phyloP scores from a whole-genome alignment of 2,888 invertebrate genomes.

The Cancer borealis region DNA sequence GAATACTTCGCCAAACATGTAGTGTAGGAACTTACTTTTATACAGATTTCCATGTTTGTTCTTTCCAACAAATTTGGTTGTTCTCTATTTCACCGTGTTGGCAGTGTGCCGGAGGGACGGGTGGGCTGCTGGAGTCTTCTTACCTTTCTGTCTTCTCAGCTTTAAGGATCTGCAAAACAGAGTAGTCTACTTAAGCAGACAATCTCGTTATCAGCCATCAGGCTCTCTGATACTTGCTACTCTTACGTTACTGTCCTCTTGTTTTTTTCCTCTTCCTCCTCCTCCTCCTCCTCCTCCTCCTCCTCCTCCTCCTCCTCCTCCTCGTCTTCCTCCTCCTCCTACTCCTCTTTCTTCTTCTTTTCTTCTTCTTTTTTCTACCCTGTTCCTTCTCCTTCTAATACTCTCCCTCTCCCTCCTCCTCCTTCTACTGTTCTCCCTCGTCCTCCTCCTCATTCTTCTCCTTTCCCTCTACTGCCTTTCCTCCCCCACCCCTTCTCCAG shows the following conservation, averaged over 20 bases:
- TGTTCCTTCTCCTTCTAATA: neutral
- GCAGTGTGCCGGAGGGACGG: neutral
- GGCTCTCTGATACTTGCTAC: neutral
- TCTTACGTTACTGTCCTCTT: neutral
- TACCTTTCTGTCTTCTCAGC: neutral
- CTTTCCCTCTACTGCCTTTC: neutral
- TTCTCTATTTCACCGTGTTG: neutral
- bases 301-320: neutral
- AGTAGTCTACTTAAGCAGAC: neutral
- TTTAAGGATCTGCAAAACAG: neutral
- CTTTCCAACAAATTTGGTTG: neutral
- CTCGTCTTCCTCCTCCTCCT: no score
- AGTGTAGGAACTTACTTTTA: neutral
- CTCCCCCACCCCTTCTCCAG: neutral
- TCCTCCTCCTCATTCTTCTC: neutral
- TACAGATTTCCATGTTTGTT: neutral
- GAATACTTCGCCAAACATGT: neutral
- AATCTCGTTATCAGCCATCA: slow-evolving; percentile 20
- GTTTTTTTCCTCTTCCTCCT: neutral
- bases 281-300: neutral
- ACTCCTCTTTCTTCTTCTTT: neutral
- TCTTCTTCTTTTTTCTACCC: neutral
- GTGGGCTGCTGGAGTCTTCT: neutral
- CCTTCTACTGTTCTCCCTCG: neutral
- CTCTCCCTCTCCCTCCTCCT: neutral